Evolutionary conservation across 2,113 vertebrate species (phyloP).

Genomic region (Phoxinus phoxinus): DNA sequence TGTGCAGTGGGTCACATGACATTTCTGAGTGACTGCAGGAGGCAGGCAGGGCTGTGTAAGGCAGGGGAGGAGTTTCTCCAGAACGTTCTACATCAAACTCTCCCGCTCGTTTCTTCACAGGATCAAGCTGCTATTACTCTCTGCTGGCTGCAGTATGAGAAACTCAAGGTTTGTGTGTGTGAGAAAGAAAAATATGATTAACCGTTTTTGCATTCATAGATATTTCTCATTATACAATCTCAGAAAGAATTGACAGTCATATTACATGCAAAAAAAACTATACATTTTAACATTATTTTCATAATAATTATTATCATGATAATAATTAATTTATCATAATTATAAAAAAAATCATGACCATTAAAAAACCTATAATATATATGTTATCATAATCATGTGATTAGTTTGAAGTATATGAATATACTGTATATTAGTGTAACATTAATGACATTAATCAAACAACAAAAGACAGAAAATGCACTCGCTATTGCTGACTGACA

Average conservation of each 20-base stretch:
- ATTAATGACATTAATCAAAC: too few relatives aligned
- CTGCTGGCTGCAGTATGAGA: constrained; percentile 90
- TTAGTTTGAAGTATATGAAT: background rate
- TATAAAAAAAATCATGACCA: background rate
- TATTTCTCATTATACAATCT: background rate
- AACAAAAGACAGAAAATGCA: too few relatives aligned
- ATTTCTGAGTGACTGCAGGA: constrained; percentile 68
- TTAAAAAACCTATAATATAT: background rate
- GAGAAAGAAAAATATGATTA: background rate
- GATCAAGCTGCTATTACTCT: constrained; percentile 78
- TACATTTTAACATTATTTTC: background rate
- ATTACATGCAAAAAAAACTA: background rate
- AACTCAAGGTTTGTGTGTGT: constrained; percentile 83
- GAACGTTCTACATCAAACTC: constrained; percentile 79
- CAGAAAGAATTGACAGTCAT: background rate
- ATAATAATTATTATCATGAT: background rate
- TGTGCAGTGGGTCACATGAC: constrained; percentile 83
- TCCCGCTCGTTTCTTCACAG: constrained; percentile 75
- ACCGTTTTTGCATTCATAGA: background rate
- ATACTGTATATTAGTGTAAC: too few relatives aligned
- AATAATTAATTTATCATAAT: too few relatives aligned
- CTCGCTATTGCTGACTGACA: too few relatives aligned
- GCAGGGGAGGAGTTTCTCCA: constrained; percentile 90
- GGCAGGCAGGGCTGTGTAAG: constrained; percentile 78
- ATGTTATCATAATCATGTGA: background rate